phyloP scores from a whole-genome alignment of 2,113 vertebrate genomes.

The Chlamydotis undulata region DNA sequence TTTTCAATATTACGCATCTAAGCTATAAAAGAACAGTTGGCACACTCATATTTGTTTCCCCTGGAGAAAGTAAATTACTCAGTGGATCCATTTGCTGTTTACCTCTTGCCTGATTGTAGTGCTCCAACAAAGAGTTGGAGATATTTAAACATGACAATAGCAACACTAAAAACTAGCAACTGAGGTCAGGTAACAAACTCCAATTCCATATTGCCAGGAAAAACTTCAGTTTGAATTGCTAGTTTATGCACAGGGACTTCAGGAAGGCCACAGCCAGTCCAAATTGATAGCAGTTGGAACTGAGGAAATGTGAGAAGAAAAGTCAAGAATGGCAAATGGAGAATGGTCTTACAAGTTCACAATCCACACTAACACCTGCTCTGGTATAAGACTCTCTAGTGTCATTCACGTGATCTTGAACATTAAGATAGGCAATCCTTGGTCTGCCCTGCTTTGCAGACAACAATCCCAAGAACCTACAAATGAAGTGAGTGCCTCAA shows the following conservation, averaged over 20 bases:
- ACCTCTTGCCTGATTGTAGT: not conserved
- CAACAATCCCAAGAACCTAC: not conserved
- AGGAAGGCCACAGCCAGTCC: not conserved
- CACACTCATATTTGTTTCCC: not conserved
- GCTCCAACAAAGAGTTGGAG: not conserved
- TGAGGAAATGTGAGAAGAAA: not conserved
- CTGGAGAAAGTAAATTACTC: not conserved
- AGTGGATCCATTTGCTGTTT: not conserved
- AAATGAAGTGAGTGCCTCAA: not conserved
- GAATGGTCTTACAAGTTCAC: not conserved
- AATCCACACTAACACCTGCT: not conserved
- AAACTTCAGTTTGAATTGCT: not conserved
- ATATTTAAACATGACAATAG: not conserved
- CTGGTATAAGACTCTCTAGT: not conserved
- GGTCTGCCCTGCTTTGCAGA: not conserved
- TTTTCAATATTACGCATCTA: not conserved
- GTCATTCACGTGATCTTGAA: not conserved
- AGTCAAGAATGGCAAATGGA: not conserved
- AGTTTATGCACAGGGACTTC: not conserved
- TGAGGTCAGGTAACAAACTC: not conserved
- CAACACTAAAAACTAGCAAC: not conserved
- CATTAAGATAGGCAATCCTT: not conserved
- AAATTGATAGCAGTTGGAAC: not conserved
- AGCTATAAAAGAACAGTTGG: not conserved
- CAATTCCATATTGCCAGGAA: not conserved